Percentiles rank a stretch among this genome's conserved stretches.
Conservation (phyloP, 2,888 invertebrate genomes). For the Strigamia maritima region DNA sequence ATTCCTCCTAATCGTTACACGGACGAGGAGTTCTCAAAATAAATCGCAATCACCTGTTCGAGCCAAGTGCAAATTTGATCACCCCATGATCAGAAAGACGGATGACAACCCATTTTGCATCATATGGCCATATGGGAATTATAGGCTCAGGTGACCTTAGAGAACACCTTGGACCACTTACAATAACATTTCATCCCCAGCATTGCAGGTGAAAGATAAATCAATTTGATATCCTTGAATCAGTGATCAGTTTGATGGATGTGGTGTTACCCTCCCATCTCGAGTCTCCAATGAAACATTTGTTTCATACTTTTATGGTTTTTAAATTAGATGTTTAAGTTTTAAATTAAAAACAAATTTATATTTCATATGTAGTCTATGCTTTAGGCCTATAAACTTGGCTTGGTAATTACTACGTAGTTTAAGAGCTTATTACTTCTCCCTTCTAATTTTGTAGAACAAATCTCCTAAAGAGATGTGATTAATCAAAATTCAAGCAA, state of each 20-base stretch:
- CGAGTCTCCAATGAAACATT: too few species aligned
- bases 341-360: too few species aligned
- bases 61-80: background rate
- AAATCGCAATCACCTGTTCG: constrained; percentile 1
- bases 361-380: too few species aligned
- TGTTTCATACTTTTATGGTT: too few species aligned
- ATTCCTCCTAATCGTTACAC: background rate
- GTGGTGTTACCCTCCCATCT: background rate
- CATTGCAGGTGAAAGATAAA: background rate
- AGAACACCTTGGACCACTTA: background rate
- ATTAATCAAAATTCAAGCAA: too few species aligned
- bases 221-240: background rate
- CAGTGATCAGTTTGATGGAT: background rate
- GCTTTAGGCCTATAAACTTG: too few species aligned
- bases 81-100: background rate
- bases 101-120: background rate
- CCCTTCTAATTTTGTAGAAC: too few species aligned
- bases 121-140: too few species aligned
- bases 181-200: background rate
- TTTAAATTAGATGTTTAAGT: too few species aligned
- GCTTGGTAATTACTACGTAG: too few species aligned
- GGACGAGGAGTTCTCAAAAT: constrained; percentile 5
- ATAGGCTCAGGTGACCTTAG: background rate
- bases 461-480: too few species aligned
- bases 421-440: too few species aligned